These are phyloP conservation scores for Clistopyga incitator DNA, from an alignment of 2,888 invertebrate species.

Conservation along the genomic window DNA sequence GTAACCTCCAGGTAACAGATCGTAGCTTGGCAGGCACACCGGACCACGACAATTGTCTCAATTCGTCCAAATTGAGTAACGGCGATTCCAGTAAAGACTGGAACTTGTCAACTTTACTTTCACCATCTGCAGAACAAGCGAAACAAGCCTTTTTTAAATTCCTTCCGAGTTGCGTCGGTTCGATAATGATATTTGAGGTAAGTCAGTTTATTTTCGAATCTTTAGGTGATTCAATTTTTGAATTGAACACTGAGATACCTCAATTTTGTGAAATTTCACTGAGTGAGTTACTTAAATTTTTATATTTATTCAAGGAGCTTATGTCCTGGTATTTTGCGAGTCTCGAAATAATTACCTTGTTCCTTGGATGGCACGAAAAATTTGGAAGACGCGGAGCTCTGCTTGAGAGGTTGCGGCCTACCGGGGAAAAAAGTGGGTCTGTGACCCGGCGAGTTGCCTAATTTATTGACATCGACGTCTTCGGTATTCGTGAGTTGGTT, in stretches of 20 bases:
- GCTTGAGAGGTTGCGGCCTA: slow-evolving; percentile 89
- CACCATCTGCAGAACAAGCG: slow-evolving; percentile 83
- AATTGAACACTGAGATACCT: no score
- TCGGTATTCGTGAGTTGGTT: slow-evolving; percentile 71
- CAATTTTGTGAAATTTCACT: no score
- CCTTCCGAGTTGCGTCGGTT: no score
- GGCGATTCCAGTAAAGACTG: slow-evolving; percentile 91
- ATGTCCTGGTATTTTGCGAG: neutral
- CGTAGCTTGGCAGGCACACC: slow-evolving; percentile 96
- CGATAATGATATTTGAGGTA: no score
- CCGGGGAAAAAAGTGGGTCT: slow-evolving; percentile 87
- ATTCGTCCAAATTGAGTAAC: slow-evolving; percentile 93
- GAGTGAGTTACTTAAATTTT: no score
- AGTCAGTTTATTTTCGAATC: no score
- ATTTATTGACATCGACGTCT: slow-evolving; percentile 67
- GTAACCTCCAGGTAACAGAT: slow-evolving; percentile 88
- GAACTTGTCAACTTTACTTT: slow-evolving; percentile 94
- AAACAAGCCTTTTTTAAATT: neutral
- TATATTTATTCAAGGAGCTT: no score
- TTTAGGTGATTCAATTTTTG: no score
- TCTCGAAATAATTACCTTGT: slow-evolving; percentile 75
- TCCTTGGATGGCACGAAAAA: slow-evolving; percentile 83
- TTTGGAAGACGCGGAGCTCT: slow-evolving; percentile 77
- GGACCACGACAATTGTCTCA: slow-evolving; percentile 97
- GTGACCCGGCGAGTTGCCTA: slow-evolving; percentile 74